Evolutionary conservation across 2,113 vertebrate species (phyloP), one percentile per base, ranked within the genome.

Genomic region (Amia ocellicauda): DNA sequence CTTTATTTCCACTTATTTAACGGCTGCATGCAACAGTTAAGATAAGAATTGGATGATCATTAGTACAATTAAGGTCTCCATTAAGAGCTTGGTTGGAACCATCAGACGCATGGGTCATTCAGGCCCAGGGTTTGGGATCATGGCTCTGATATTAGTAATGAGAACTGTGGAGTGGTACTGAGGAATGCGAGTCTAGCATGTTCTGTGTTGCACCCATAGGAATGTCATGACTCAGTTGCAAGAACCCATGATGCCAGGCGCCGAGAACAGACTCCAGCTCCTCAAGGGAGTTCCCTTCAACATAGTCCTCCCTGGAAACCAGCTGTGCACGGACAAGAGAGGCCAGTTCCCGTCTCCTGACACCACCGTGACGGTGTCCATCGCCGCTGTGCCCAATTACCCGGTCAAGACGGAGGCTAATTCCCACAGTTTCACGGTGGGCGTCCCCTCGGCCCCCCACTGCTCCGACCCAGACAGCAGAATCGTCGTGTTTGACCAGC

Each of bases 271-370:
- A 73, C 93, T 98, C 60, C 97, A 96, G 62, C 90, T 96, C 42
- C 86, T 98, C 70, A 99, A 97, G 74, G 90, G 92, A 5, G 86
- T 93, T 64, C 94, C 96, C 7, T 90, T 98, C 72, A 98, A 97
- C 77, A 88, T 98, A 13, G 89, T 99, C 13, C 88, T 93, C 58
- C 92, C 92, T 0, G 74, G 82, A 0, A 90, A 87, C 71, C 94
- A 94, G 47, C 84, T 94, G 78, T 77, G 83, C 53, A 80, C 88
- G 27, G 97, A 99, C 69, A 99, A 98, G 79, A 82, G 94, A 63
- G 69, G 76, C 55, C 93, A 95, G 23, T 94, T 96, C 19, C 82
- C 92, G 0, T 86, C 91, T 3, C 95, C 97, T 0, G 97, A 98
- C 69, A 97, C 97, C 0, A 98, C 97, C 0, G 95, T 97, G 76